These are phyloP conservation scores for Larimichthys polyactis DNA, from an alignment of 2,113 vertebrate species.

Conservation along the genomic window DNA sequence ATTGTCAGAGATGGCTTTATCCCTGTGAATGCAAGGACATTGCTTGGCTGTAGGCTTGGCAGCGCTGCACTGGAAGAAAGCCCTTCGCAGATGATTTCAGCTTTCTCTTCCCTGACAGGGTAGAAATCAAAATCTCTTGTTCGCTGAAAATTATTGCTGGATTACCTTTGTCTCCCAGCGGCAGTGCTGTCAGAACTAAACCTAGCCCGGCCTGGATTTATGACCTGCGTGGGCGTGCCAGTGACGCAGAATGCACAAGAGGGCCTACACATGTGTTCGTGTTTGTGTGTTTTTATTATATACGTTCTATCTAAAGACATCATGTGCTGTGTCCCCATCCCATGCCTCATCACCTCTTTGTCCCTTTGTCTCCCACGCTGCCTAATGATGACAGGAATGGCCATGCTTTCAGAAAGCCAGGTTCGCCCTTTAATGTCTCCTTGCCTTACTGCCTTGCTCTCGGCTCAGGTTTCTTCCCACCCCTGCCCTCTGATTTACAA, in stretches of 20 bases:
- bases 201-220: conserved; percentile 50
- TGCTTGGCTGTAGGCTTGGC: conserved; percentile 55
- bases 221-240: conserved; percentile 10
- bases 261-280: conserved; percentile 3
- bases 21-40: conserved; percentile 65
- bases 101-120: conserved; percentile 49
- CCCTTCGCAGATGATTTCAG: conserved; percentile 54
- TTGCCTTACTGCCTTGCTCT: conserved; percentile 61
- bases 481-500: conserved; percentile 80
- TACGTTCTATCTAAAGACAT: not conserved
- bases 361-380: conserved; percentile 67
- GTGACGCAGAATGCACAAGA: conserved; percentile 5
- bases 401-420: conserved; percentile 34
- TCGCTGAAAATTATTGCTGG: conserved; percentile 72
- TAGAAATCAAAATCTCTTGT: conserved; percentile 75
- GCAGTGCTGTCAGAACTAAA: conserved; percentile 52
- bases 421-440: conserved; percentile 76
- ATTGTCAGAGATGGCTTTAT: conserved; percentile 73
- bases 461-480: conserved; percentile 68
- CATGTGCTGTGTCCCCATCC: not conserved
- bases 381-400: conserved; percentile 63
- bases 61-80: conserved; percentile 40
- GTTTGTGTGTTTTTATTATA: conserved; percentile 36
- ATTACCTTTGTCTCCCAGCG: conserved; percentile 67
- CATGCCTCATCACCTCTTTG: conserved; percentile 39